Evolutionary conservation across 2,888 invertebrate genomes (phyloP).

Genomic region (Papilio demoleus): DNA sequence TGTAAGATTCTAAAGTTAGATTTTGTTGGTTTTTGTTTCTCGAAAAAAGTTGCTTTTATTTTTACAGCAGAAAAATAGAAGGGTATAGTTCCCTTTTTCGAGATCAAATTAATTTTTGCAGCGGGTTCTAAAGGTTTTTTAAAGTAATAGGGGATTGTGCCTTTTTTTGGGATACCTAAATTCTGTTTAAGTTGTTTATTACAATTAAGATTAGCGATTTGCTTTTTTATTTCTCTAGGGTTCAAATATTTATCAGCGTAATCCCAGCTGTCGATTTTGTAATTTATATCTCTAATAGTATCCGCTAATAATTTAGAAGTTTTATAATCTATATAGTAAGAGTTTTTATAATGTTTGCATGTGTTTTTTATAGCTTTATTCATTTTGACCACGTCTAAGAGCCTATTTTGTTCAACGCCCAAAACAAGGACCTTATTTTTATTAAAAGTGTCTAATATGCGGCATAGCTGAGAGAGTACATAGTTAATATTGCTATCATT

Average conservation of each 20-base stretch:
- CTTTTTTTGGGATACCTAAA: background rate
- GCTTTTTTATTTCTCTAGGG: constrained; percentile 1
- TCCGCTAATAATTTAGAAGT: background rate
- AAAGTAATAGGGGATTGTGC: constrained; percentile 5
- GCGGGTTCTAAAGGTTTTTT: background rate
- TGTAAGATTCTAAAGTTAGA: too few relatives aligned
- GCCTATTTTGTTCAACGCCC: background rate
- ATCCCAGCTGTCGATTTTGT: too few relatives aligned
- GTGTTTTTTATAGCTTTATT: background rate
- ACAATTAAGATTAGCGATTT: background rate
- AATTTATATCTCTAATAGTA: too few relatives aligned
- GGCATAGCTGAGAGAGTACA: background rate
- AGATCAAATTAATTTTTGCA: background rate
- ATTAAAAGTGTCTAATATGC: constrained; percentile 4
- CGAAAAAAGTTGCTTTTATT: too few relatives aligned
- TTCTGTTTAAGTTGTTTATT: constrained; percentile 1
- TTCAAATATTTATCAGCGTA: background rate
- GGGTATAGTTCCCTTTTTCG: too few relatives aligned
- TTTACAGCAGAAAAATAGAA: too few relatives aligned
- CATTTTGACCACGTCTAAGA: background rate
- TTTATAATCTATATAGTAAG: background rate
- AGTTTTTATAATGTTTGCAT: background rate
- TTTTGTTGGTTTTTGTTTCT: too few relatives aligned
- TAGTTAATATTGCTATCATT: constrained; percentile 21
- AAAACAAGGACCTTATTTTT: constrained; percentile 2